phyloP scores from a whole-genome alignment of 2,888 invertebrate genomes.

The Sericinus montela region DNA sequence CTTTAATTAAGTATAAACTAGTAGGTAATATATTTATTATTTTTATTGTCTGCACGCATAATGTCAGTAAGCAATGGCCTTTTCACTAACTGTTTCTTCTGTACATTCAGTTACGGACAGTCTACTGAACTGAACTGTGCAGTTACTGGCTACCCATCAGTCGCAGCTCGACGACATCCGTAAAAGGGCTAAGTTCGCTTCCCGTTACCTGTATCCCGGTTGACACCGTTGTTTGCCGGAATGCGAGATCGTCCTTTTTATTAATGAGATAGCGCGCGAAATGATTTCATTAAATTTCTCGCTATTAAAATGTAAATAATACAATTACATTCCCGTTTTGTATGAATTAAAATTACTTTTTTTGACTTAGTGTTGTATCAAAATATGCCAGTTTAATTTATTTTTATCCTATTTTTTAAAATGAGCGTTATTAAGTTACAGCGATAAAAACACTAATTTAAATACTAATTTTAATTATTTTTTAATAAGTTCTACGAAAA shows the following conservation, averaged over 20 bases:
- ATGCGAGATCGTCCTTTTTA: constrained; percentile 27
- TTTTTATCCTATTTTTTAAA: too few relatives aligned
- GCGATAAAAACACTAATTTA: too few relatives aligned
- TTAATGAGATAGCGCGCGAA: constrained; percentile 11
- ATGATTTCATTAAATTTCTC: constrained; percentile 6
- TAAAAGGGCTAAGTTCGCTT: constrained; percentile 63
- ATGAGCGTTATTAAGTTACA: too few relatives aligned
- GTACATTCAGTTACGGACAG: constrained; percentile 34
- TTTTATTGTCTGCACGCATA: constrained; percentile 31
- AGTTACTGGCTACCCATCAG: constrained; percentile 35
- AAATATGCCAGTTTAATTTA: too few relatives aligned
- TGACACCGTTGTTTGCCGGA: constrained; percentile 54
- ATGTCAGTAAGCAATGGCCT: constrained; percentile 27
- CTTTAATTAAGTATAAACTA: too few relatives aligned
- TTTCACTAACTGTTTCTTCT: constrained; percentile 44
- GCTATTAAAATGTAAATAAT: not conserved
- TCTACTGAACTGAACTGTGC: too few relatives aligned
- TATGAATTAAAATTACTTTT: too few relatives aligned
- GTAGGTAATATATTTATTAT: not conserved
- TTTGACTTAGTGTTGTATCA: too few relatives aligned
- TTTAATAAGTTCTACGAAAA: too few relatives aligned
- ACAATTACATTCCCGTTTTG: not conserved
- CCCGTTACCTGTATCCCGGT: constrained; percentile 54
- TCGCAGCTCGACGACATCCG: constrained; percentile 45
- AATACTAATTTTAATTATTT: too few relatives aligned